phyloP scores from a whole-genome alignment of 1,140 invertebrate genomes.

The Drosophila ironensis region DNA sequence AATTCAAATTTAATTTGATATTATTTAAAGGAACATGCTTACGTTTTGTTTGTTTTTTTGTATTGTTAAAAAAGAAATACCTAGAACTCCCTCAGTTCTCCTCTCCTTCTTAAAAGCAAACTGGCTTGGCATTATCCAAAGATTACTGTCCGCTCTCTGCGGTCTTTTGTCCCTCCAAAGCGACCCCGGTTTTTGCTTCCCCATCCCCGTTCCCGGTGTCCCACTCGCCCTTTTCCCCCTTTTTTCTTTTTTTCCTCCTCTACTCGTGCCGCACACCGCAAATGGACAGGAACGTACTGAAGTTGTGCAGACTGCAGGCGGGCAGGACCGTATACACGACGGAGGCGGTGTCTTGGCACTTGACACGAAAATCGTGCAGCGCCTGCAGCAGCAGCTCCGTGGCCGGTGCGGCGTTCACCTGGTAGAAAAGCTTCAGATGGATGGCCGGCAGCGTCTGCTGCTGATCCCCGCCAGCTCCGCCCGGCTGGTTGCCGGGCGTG shows the following conservation, averaged over 20 bases:
- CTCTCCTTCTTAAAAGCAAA: constrained; percentile 6
- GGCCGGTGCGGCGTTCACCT: constrained; percentile 84
- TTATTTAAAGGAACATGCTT: neutral
- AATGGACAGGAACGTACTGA: constrained; percentile 90
- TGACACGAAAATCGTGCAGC: constrained; percentile 83
- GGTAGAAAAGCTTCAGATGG: constrained; percentile 89
- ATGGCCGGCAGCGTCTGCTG: constrained; percentile 83
- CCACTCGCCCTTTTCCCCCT: too few species aligned
- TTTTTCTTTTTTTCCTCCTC: neutral
- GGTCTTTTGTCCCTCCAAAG: constrained; percentile 1
- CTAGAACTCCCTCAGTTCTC: too few species aligned
- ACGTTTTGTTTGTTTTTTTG: neutral
- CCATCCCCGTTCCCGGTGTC: too few species aligned
- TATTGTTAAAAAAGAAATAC: neutral
- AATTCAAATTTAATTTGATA: neutral
- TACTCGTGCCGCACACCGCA: constrained; percentile 85
- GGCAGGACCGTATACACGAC: constrained; percentile 89
- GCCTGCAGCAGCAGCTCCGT: constrained; percentile 84
- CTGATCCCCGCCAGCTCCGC: constrained; percentile 42
- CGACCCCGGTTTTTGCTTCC: neutral
- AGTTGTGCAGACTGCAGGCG: constrained; percentile 89
- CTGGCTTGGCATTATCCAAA: constrained; percentile 14
- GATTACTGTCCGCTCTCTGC: constrained; percentile 3
- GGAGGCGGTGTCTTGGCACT: constrained; percentile 82
- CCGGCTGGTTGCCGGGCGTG: neutral